Evolutionary conservation across 2,113 vertebrate species (phyloP).

Genomic region (Carlito syrichta): DNA sequence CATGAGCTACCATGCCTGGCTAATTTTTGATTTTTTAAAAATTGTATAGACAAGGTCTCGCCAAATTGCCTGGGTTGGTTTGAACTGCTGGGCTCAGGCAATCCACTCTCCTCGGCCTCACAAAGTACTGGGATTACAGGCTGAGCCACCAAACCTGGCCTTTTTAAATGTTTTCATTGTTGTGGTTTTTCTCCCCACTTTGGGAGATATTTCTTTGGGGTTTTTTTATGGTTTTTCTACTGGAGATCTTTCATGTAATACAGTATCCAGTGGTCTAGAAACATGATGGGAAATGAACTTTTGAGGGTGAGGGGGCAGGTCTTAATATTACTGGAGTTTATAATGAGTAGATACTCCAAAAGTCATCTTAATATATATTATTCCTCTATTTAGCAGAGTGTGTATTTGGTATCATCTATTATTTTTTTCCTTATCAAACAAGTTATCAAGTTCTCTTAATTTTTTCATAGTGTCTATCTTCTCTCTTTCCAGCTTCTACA

Average conservation of each 20-base stretch:
- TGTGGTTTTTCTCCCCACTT: background rate
- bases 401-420: background rate
- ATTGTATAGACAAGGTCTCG: no score
- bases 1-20: no score
- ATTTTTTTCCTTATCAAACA: background rate
- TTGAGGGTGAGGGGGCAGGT: background rate
- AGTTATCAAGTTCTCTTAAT: background rate
- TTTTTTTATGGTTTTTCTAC: background rate
- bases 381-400: background rate
- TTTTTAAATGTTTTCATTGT: background rate
- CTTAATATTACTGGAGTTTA: background rate
- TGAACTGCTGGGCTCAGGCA: no score
- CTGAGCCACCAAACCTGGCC: no score
- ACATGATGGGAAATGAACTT: background rate
- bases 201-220: background rate
- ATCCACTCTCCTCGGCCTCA: no score
- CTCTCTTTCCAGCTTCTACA: background rate
- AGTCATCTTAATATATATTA: background rate
- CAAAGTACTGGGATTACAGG: no score
- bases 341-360: background rate
- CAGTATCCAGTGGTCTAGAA: background rate
- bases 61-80: no score
- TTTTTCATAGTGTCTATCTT: background rate
- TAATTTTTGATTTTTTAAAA: no score
- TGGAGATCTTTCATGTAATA: background rate